Percentiles rank a stretch among this genome's conserved stretches.
phyloP scores from a whole-genome alignment of 1,140 invertebrate species.

The Drosophila equinoxialis region DNA sequence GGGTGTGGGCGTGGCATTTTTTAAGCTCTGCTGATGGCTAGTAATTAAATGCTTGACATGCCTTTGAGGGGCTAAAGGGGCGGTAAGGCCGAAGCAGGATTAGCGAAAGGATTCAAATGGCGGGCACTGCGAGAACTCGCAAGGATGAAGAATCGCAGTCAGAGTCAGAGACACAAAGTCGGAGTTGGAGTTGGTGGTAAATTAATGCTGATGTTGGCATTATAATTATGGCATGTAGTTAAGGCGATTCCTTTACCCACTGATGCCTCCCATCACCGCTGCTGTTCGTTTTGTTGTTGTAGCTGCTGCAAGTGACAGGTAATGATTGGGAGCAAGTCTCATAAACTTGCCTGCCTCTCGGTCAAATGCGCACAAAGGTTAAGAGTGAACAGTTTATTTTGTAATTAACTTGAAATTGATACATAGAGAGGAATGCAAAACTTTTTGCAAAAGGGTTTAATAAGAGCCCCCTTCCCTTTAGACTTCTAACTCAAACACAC shows the following conservation, averaged over 20 bases:
- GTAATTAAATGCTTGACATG: slow-evolving; percentile 81
- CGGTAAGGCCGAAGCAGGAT: slow-evolving; percentile 42
- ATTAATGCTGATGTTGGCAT: slow-evolving; percentile 71
- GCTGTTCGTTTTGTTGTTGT: neutral
- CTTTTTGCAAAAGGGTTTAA: too few species aligned
- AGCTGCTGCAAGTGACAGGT: slow-evolving; percentile 40
- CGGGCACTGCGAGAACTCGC: slow-evolving; percentile 23
- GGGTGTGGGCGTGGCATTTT: slow-evolving; percentile 45
- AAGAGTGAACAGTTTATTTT: slow-evolving; percentile 42
- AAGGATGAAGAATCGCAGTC: slow-evolving; percentile 16
- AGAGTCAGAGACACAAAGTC: slow-evolving; percentile 28
- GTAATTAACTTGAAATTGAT: slow-evolving; percentile 42
- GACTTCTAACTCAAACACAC: too few species aligned
- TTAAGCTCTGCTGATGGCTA: slow-evolving; percentile 75
- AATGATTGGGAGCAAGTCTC: slow-evolving; percentile 18
- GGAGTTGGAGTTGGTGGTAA: slow-evolving; percentile 30
- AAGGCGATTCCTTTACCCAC: slow-evolving; percentile 47
- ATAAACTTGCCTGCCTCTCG: slow-evolving; percentile 14
- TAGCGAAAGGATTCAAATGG: slow-evolving; percentile 54
- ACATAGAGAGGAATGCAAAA: neutral
- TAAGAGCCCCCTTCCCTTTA: too few species aligned
- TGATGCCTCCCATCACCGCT: neutral
- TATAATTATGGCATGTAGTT: slow-evolving; percentile 74
- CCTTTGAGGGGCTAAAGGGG: slow-evolving; percentile 29
- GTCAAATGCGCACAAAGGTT: slow-evolving; percentile 18